Percentiles rank a stretch among this genome's conserved stretches.
These are phyloP conservation scores for Erinaceus europaeus DNA, from an alignment of 2,113 vertebrate genomes.

Conservation along the genomic window DNA sequence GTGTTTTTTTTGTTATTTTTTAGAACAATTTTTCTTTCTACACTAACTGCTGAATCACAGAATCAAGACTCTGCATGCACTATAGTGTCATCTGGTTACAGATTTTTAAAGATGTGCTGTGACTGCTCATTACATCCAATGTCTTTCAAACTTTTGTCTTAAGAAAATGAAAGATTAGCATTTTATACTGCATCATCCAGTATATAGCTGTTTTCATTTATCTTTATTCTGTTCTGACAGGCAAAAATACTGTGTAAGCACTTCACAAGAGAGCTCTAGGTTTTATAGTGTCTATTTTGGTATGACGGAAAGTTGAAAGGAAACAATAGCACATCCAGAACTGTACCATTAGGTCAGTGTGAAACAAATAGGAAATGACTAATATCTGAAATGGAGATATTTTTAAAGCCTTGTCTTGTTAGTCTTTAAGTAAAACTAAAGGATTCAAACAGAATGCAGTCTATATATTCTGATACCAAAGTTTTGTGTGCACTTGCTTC, in stretches of 20 bases:
- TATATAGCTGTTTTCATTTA: not conserved
- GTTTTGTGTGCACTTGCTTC: not conserved
- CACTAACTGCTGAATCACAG: not conserved
- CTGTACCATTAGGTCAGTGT: not conserved
- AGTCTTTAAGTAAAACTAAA: conserved; percentile 32
- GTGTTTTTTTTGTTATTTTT: not conserved
- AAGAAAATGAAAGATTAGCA: conserved; percentile 13
- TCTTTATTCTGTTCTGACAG: not conserved
- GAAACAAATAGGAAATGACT: conserved; percentile 2
- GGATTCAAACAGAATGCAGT: not conserved
- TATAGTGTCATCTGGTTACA: not conserved
- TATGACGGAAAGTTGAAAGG: not conserved
- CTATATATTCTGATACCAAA: not conserved
- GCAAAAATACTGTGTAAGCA: not conserved
- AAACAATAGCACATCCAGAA: not conserved
- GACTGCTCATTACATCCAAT: not conserved
- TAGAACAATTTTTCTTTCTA: not conserved
- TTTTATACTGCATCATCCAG: not conserved
- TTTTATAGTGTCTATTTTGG: not conserved
- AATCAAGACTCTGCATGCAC: not conserved
- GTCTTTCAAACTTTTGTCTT: not conserved
- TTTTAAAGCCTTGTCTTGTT: not conserved
- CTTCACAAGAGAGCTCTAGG: not conserved
- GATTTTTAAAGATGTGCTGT: not conserved
- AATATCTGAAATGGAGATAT: not conserved